Percentiles rank a stretch among this genome's conserved stretches.
Evolutionary conservation across 30 jellyfish, hydroid and myxozoan genomes (phyloP).

Genomic region (Pelagia noctiluca): DNA sequence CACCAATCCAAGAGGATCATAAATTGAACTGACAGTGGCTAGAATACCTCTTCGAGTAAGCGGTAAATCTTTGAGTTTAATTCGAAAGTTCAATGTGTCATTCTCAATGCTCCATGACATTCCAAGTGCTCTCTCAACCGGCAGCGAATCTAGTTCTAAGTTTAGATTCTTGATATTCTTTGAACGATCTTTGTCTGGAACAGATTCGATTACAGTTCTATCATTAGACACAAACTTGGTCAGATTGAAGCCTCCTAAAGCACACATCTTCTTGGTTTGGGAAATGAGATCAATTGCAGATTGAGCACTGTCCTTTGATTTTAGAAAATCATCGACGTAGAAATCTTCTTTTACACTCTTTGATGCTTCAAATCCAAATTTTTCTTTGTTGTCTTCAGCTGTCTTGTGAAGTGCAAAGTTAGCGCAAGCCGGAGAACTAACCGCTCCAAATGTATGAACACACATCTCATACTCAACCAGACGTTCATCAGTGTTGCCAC

Average conservation of each 20-base stretch:
- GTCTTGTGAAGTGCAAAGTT: slow-evolving; percentile 30
- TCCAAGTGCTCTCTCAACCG: slow-evolving; percentile 48
- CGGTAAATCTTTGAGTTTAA: slow-evolving; percentile 19
- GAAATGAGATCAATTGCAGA: slow-evolving; percentile 2
- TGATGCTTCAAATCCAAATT: slow-evolving; percentile 7
- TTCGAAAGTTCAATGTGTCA: slow-evolving; percentile 44
- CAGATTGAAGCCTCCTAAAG: slow-evolving; percentile 34
- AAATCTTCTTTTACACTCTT: slow-evolving; percentile 4
- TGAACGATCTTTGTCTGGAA: slow-evolving; percentile 40
- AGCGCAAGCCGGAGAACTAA: slow-evolving; percentile 49
- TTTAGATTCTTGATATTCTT: too few relatives aligned
- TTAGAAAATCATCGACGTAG: slow-evolving; percentile 47
- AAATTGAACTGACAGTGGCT: slow-evolving; percentile 53
- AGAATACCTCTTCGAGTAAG: slow-evolving; percentile 47
- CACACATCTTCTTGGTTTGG: slow-evolving; percentile 35
- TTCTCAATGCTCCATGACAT: slow-evolving; percentile 21
- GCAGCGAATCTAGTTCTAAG: slow-evolving; percentile 24
- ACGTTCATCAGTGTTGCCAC: slow-evolving; percentile 38
- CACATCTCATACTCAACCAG: slow-evolving; percentile 50
- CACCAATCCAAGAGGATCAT: slow-evolving; percentile 62
- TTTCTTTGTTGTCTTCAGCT: too few relatives aligned
- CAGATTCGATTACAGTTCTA: slow-evolving; percentile 22
- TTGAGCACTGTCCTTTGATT: slow-evolving; percentile 31
- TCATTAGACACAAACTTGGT: slow-evolving; percentile 37
- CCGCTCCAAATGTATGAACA: slow-evolving; percentile 52